Conservation (phyloP, 2,113 vertebrate genomes). For the Apus apus region DNA sequence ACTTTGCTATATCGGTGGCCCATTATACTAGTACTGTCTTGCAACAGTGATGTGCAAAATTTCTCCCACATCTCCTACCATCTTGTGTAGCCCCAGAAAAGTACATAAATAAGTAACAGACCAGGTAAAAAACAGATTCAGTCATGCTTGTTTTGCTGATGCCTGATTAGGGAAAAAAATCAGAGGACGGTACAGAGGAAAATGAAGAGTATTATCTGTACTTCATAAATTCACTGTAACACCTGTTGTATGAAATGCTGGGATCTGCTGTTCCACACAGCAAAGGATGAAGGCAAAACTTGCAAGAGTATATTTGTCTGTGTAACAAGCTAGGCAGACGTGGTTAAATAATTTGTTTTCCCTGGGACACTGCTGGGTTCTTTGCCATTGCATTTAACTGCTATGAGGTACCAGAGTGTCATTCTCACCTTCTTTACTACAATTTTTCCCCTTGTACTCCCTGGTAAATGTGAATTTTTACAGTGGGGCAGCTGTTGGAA, state of each 20-base stretch:
- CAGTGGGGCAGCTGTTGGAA: background rate
- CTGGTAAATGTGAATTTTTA: background rate
- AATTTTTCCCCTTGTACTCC: background rate
- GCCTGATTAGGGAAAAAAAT: background rate
- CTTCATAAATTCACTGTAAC: constrained; percentile 9
- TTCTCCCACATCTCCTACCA: constrained; percentile 33
- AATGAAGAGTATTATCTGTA: background rate
- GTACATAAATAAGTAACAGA: constrained; percentile 64
- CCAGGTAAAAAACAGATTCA: constrained; percentile 18
- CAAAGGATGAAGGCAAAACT: constrained; percentile 9
- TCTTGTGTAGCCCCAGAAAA: constrained; percentile 31
- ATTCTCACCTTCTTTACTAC: background rate
- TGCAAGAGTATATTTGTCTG: background rate
- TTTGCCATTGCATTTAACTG: constrained; percentile 4
- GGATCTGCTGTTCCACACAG: background rate
- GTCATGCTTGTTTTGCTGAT: constrained; percentile 29
- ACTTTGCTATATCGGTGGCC: constrained; percentile 11
- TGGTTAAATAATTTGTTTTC: constrained; percentile 23
- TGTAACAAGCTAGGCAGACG: constrained; percentile 54
- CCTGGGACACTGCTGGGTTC: constrained; percentile 6
- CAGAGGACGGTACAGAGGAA: background rate
- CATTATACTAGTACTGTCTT: constrained; percentile 37
- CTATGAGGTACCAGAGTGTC: background rate
- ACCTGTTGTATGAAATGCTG: background rate
- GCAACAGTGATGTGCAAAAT: constrained; percentile 61